A percentile compares a stretch with the other conserved stretches of the same genome.
Conservation (phyloP, 2,888 invertebrate species). For the Epirrhoe alternata region DNA sequence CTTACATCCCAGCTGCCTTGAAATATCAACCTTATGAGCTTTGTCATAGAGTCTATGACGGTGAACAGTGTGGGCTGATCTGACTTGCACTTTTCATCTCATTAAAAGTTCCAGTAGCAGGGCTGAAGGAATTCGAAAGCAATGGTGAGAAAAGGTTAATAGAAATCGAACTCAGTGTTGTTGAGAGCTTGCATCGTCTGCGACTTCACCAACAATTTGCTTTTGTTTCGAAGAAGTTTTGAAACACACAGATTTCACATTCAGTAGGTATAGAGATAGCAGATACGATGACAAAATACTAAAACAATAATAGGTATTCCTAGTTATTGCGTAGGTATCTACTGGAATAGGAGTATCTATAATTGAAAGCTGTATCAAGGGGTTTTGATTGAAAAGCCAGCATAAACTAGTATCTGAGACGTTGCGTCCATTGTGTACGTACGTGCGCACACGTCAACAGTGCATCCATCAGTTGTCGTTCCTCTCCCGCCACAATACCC, state of each 20-base stretch:
- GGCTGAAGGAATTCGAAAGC: slow-evolving; percentile 30
- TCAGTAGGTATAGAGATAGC: too few species aligned
- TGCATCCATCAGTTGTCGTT: slow-evolving; percentile 36
- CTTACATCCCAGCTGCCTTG: background rate
- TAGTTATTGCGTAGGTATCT: background rate
- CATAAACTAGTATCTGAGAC: background rate
- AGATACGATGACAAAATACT: too few species aligned
- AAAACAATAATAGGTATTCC: too few species aligned
- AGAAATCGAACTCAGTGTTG: slow-evolving; percentile 32
- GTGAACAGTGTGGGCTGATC: slow-evolving; percentile 18
- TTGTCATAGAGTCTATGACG: slow-evolving; percentile 3
- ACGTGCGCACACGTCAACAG: slow-evolving; percentile 23
- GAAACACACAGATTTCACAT: too few species aligned
- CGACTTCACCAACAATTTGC: background rate
- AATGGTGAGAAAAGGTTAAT: slow-evolving; percentile 41
- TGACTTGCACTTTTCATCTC: slow-evolving; percentile 53
- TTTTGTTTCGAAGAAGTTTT: too few species aligned
- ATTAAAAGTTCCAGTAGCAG: slow-evolving; percentile 50
- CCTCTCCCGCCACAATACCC: slow-evolving; percentile 27
- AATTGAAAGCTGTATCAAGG: background rate
- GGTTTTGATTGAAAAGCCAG: slow-evolving; percentile 5
- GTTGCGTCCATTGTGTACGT: slow-evolving; percentile 23
- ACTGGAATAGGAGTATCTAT: background rate
- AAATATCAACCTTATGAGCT: slow-evolving; percentile 7
- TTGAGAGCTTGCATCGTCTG: background rate